These are phyloP conservation scores for Simalia tracyae DNA, from an alignment of 2,797 vertebrate species.

Conservation along the genomic window DNA sequence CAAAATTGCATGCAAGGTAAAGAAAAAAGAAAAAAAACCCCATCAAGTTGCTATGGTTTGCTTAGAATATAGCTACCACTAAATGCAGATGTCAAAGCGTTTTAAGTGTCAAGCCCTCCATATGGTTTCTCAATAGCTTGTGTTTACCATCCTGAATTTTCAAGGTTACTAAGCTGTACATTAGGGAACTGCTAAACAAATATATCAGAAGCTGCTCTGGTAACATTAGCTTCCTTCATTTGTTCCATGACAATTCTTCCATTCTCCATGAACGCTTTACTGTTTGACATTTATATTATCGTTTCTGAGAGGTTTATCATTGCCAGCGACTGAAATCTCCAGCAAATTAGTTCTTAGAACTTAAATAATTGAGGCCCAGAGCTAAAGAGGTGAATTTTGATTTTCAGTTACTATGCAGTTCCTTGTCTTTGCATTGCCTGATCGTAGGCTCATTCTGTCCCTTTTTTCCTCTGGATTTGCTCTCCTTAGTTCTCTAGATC, in stretches of 20 bases:
- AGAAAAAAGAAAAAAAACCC: not conserved
- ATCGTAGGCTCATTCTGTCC: not conserved
- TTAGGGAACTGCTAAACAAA: not conserved
- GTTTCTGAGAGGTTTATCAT: not conserved
- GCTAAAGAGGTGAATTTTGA: not conserved
- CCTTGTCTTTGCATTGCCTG: not conserved
- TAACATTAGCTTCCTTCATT: not conserved
- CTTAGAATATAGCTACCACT: slow-evolving; percentile 2
- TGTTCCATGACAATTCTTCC: not conserved
- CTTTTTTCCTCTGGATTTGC: not conserved
- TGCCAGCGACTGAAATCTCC: not conserved
- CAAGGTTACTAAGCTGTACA: slow-evolving; percentile 23
- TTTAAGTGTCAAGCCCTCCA: not conserved
- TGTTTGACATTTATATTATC: not conserved
- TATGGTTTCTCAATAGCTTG: not conserved
- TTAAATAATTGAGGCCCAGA: not conserved
- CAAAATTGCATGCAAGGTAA: slow-evolving; percentile 13
- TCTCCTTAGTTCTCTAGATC: not conserved
- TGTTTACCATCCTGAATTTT: slow-evolving; percentile 18
- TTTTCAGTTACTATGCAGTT: not conserved
- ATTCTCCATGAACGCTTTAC: not conserved
- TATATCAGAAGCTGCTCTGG: not conserved
- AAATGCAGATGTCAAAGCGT: slow-evolving; percentile 17
- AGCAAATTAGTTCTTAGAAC: not conserved
- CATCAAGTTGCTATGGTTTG: not conserved